These are phyloP conservation scores for Drosophila nr. perissopoda DNA, from an alignment of 2,888 invertebrate genomes.

Conservation along the genomic window DNA sequence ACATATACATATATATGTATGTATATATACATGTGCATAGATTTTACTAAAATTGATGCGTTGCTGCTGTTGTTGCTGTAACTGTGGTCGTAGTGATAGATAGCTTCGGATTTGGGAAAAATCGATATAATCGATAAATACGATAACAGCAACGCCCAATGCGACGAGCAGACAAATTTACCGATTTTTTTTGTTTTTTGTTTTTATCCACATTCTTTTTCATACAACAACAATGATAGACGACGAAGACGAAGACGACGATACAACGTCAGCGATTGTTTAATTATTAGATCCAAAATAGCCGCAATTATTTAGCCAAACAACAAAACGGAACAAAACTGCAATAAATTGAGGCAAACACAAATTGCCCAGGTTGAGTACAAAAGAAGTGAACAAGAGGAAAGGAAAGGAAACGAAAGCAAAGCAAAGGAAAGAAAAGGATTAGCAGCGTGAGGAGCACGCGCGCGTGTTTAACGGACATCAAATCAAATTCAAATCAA, in stretches of 20 bases:
- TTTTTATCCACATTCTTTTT: slow-evolving; percentile 46
- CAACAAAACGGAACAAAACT: slow-evolving; percentile 31
- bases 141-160: slow-evolving; percentile 53
- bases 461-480: slow-evolving; percentile 51
- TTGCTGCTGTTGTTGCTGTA: slow-evolving; percentile 16
- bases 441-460: slow-evolving; percentile 66
- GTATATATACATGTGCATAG: neutral
- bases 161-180: slow-evolving; percentile 39
- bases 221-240: slow-evolving; percentile 44
- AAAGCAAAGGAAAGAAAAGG: slow-evolving; percentile 14
- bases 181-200: slow-evolving; percentile 56
- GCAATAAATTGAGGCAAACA: slow-evolving; percentile 27
- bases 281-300: slow-evolving; percentile 44
- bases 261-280: slow-evolving; percentile 54
- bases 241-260: slow-evolving; percentile 44
- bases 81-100: slow-evolving; percentile 13
- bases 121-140: slow-evolving; percentile 72
- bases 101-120: slow-evolving; percentile 48
- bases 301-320: slow-evolving; percentile 37
- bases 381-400: slow-evolving; percentile 14
- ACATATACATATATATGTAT: neutral
- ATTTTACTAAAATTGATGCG: slow-evolving; percentile 5
- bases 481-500: slow-evolving; percentile 49
- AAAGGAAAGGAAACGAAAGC: neutral
- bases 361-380: slow-evolving; percentile 8